These are phyloP conservation scores for Eretmochelys imbricata DNA, from an alignment of 2,113 vertebrate genomes.

Conservation along the genomic window DNA sequence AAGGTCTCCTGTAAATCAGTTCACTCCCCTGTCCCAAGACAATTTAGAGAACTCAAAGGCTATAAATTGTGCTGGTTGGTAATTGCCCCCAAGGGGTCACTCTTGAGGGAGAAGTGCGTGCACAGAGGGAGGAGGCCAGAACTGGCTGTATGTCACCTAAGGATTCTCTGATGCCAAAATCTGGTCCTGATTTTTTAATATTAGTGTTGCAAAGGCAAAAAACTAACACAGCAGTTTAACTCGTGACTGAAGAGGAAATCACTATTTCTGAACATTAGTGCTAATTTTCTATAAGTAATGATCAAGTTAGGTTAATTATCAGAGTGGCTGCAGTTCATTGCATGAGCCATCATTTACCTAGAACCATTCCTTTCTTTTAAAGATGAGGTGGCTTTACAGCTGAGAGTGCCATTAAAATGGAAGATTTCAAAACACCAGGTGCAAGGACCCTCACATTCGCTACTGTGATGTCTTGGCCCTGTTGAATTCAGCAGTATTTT, in stretches of 20 bases:
- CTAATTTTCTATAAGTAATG: background rate
- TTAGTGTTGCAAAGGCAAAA: background rate
- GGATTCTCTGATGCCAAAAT: background rate
- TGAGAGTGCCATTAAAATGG: background rate
- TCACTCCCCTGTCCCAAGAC: background rate
- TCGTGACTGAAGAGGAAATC: background rate
- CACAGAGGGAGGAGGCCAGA: background rate
- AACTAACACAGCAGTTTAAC: constrained; percentile 14
- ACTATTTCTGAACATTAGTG: background rate
- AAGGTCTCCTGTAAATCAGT: background rate
- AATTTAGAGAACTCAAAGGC: background rate
- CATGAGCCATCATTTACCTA: rapidly evolving
- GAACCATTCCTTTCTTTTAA: background rate
- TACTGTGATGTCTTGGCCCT: background rate
- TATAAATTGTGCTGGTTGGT: background rate
- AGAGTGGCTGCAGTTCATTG: background rate
- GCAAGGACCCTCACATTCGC: background rate
- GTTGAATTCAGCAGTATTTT: rapidly evolving
- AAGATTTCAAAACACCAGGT: background rate
- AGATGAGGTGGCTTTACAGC: background rate
- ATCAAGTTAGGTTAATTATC: background rate
- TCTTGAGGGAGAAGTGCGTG: background rate
- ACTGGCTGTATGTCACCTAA: background rate
- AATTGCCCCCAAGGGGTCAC: rapidly evolving
- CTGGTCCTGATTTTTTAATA: background rate